Conservation (phyloP, 2,113 vertebrate species). For the Cheirogaleus medius region DNA sequence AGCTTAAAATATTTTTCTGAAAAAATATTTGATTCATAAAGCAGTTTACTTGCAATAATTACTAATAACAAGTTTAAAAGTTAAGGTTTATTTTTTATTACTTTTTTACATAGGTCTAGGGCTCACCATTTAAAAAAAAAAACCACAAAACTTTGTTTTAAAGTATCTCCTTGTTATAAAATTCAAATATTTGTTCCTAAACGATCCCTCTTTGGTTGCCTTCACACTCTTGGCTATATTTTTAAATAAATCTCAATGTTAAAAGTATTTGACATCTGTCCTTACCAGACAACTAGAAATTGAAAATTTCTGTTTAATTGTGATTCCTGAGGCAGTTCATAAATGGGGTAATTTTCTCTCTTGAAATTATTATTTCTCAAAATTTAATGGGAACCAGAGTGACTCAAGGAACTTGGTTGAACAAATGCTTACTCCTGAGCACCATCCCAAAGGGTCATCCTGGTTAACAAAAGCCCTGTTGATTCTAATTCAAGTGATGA, state of each 20-base stretch:
- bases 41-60: not conserved
- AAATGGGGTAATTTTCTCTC: not conserved
- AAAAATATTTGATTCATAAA: not conserved
- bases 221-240: not conserved
- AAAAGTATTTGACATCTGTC: not conserved
- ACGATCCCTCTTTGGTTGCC: not conserved
- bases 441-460: not conserved
- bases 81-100: not conserved
- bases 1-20: not conserved
- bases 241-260: not conserved
- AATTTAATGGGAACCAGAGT: not conserved
- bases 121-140: not conserved
- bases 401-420: not conserved
- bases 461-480: not conserved
- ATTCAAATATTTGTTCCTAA: not conserved
- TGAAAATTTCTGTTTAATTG: not conserved
- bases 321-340: not conserved
- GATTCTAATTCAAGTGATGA: not conserved
- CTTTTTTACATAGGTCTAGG: not conserved
- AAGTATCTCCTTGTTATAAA: not conserved
- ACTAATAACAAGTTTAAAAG: not conserved
- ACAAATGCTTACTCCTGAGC: rapidly evolving
- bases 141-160: not conserved
- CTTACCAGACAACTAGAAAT: not conserved
- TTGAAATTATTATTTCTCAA: not conserved